These are phyloP conservation scores for Pasiphila rectangulata DNA, from an alignment of 2,888 invertebrate genomes.

Conservation along the genomic window DNA sequence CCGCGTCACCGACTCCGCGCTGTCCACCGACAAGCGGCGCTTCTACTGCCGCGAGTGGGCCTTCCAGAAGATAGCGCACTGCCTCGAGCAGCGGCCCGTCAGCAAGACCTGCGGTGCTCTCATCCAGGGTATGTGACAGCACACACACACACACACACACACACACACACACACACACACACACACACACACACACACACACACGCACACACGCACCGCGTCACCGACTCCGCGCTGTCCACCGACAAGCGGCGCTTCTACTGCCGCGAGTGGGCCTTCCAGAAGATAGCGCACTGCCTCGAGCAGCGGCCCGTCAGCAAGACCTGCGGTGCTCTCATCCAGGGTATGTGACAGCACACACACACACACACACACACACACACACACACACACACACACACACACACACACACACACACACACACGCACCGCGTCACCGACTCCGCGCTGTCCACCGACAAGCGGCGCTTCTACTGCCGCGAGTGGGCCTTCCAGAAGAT, in stretches of 20 bases:
- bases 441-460: constrained; percentile 76
- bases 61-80: constrained; percentile 94
- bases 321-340: constrained; percentile 92
- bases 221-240: constrained; percentile 61
- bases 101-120: constrained; percentile 94
- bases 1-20: constrained; percentile 58
- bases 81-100: constrained; percentile 91
- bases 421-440: constrained; percentile 63
- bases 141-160: no score
- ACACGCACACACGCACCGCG: constrained; percentile 59
- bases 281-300: constrained; percentile 94
- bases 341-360: constrained; percentile 74
- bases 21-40: constrained; percentile 82
- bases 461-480: constrained; percentile 90
- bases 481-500: constrained; percentile 98
- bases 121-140: constrained; percentile 82
- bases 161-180: no score
- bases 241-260: constrained; percentile 88
- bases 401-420: no score
- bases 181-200: no score
- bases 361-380: no score
- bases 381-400: no score
- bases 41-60: constrained; percentile 98
- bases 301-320: constrained; percentile 93
- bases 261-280: constrained; percentile 97